phyloP scores from a whole-genome alignment of 2,888 invertebrate genomes.

The Tachina fera region DNA sequence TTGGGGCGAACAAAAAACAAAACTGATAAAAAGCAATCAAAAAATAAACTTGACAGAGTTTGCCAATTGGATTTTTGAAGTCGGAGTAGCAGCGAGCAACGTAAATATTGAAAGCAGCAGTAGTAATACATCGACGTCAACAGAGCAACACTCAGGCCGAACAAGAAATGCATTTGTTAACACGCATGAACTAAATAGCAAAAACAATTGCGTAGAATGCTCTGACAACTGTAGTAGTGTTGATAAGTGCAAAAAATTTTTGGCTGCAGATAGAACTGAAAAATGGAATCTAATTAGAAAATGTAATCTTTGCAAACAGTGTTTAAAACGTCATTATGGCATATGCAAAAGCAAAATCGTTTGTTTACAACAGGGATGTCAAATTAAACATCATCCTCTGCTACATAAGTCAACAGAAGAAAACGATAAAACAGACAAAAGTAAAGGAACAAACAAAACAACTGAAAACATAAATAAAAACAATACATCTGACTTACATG shows the following conservation, averaged over 20 bases:
- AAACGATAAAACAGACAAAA: not conserved
- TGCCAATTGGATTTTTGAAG: slow-evolving; percentile 35
- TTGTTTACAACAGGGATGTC: slow-evolving; percentile 26
- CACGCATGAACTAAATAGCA: slow-evolving; percentile 3
- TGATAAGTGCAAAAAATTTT: slow-evolving; percentile 37
- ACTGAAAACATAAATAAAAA: slow-evolving; percentile 5
- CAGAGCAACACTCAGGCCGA: slow-evolving; percentile 12
- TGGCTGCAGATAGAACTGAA: slow-evolving; percentile 39
- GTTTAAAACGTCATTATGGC: slow-evolving; percentile 15
- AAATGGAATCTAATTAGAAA: slow-evolving; percentile 39
- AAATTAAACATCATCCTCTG: slow-evolving; percentile 56
- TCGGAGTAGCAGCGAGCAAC: slow-evolving; percentile 40
- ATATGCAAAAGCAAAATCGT: slow-evolving; percentile 27
- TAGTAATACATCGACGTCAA: not conserved
- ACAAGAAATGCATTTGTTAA: slow-evolving; percentile 36
- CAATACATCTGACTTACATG: slow-evolving; percentile 6
- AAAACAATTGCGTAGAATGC: slow-evolving; percentile 8
- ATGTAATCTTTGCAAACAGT: slow-evolving; percentile 25
- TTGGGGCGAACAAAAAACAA: slow-evolving; percentile 35
- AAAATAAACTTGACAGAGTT: slow-evolving; percentile 30
- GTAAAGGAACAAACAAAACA: not conserved
- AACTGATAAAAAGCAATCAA: slow-evolving; percentile 27
- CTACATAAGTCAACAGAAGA: slow-evolving; percentile 21
- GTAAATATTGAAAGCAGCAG: slow-evolving; percentile 19
- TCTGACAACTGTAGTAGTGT: slow-evolving; percentile 19